Evolutionary conservation across 2,113 vertebrate species (phyloP).

Genomic region (Tympanuchus pallidicinctus): DNA sequence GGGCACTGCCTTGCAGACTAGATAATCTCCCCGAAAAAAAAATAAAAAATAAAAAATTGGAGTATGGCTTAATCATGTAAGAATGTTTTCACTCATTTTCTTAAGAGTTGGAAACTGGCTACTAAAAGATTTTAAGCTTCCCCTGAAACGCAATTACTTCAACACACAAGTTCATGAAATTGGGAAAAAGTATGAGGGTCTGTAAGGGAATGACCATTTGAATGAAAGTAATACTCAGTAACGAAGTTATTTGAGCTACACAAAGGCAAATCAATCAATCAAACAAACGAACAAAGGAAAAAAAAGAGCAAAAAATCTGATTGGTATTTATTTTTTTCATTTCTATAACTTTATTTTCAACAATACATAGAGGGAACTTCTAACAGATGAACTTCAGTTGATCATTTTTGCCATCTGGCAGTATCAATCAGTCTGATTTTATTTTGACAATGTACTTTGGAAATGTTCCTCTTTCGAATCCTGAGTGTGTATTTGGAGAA

Average conservation of each 20-base stretch:
- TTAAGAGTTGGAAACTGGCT: background rate
- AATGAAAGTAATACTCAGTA: background rate
- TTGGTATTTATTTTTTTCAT: background rate
- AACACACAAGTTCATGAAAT: fast-evolving
- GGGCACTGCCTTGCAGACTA: background rate
- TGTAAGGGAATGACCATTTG: background rate
- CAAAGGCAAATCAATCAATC: background rate
- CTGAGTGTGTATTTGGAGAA: background rate
- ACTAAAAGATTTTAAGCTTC: background rate
- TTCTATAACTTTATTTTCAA: background rate
- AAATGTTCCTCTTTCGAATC: background rate
- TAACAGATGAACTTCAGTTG: background rate
- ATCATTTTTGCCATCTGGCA: background rate
- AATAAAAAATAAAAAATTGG: too few relatives aligned
- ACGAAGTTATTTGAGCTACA: background rate
- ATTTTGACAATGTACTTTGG: background rate
- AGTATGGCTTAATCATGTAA: background rate
- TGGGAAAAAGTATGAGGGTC: background rate
- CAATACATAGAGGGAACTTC: background rate
- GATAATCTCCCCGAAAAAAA: background rate
- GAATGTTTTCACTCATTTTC: background rate
- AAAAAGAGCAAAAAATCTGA: background rate
- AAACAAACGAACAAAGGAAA: background rate
- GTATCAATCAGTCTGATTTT: background rate
- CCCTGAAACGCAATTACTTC: background rate